phyloP scores from a whole-genome alignment of 2,113 vertebrate genomes.

The Hoplias malabaricus region DNA sequence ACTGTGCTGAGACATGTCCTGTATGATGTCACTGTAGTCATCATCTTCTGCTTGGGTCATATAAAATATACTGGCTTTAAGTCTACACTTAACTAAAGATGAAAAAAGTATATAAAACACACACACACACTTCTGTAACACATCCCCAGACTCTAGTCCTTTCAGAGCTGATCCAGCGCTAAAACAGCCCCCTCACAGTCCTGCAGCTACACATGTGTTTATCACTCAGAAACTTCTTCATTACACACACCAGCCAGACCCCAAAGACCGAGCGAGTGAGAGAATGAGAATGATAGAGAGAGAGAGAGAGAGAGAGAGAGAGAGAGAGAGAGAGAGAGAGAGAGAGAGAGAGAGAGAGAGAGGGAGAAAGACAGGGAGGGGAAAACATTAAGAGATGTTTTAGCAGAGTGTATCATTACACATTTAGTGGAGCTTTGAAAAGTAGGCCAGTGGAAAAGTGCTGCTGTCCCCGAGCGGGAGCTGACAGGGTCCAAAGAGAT shows the following conservation, averaged over 20 bases:
- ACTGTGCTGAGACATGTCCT: too few relatives aligned
- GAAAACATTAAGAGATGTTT: not conserved
- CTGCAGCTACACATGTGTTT: slow-evolving; percentile 60
- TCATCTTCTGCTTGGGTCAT: too few relatives aligned
- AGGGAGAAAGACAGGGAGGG: not conserved
- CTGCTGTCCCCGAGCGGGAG: slow-evolving; percentile 43
- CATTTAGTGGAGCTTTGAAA: slow-evolving; percentile 53
- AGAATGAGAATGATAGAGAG: not conserved
- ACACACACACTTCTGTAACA: too few relatives aligned
- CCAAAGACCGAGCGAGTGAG: slow-evolving; percentile 45
- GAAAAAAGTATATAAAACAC: too few relatives aligned
- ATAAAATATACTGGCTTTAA: too few relatives aligned
- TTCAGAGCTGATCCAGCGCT: slow-evolving; percentile 22
- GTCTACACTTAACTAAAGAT: too few relatives aligned
- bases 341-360: not conserved
- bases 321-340: slow-evolving; percentile 3
- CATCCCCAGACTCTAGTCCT: not conserved
- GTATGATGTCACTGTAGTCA: too few relatives aligned
- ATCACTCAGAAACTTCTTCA: slow-evolving; percentile 54
- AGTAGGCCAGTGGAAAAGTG: slow-evolving; percentile 54
- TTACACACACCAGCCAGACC: slow-evolving; percentile 37
- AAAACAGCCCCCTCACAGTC: slow-evolving; percentile 31
- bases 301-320: not conserved
- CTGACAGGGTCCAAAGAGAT: slow-evolving; percentile 36
- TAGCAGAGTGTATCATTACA: slow-evolving; percentile 50